Conservation (phyloP, 2,797 vertebrate species). For the Chelonia mydas region DNA sequence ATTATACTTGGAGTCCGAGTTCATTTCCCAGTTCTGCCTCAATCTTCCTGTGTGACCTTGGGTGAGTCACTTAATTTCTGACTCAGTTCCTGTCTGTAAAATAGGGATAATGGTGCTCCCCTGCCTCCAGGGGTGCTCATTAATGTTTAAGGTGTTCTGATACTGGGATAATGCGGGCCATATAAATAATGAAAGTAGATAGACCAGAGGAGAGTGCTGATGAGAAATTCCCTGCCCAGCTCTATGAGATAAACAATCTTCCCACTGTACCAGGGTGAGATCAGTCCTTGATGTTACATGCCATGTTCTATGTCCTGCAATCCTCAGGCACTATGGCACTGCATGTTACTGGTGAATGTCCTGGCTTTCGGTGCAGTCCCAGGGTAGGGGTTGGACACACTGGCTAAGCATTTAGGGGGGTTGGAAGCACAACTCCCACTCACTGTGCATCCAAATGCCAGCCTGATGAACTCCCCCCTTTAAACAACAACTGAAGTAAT, state of each 20-base stretch:
- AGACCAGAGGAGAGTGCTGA: neutral
- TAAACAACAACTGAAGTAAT: neutral
- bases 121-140: neutral
- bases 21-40: neutral
- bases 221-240: neutral
- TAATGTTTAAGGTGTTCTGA: neutral
- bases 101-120: neutral
- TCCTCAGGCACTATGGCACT: neutral
- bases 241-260: neutral
- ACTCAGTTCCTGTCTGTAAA: neutral
- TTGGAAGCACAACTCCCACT: neutral
- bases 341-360: neutral
- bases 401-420: neutral
- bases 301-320: neutral
- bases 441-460: fast-evolving
- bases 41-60: neutral
- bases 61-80: neutral
- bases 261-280: neutral
- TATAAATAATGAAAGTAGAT: neutral
- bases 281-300: neutral
- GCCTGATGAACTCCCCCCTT: neutral
- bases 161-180: no score
- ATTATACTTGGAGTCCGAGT: neutral
- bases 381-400: neutral
- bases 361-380: neutral